Evolutionary conservation across 1,140 invertebrate genomes (phyloP).

Genomic region (Drosophila biarmipes): DNA sequence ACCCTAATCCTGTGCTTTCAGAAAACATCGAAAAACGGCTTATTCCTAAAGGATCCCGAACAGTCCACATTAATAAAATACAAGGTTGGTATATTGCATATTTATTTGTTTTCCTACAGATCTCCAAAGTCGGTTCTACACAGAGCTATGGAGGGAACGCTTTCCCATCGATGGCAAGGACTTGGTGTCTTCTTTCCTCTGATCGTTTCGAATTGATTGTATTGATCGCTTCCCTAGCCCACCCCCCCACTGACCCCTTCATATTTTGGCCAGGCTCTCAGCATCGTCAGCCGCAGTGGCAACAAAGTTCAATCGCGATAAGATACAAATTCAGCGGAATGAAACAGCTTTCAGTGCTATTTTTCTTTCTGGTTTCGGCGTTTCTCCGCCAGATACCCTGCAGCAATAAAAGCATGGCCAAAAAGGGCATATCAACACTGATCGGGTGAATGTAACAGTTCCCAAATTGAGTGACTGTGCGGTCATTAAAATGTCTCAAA

Average conservation of each 20-base stretch:
- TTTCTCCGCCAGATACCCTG: constrained; percentile 61
- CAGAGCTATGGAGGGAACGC: background rate
- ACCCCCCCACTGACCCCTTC: constrained; percentile 13
- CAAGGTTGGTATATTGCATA: no score
- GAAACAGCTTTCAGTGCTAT: constrained; percentile 43
- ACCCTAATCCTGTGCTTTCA: no score
- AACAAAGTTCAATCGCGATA: constrained; percentile 80
- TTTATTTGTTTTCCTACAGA: no score
- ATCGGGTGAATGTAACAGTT: constrained; percentile 61
- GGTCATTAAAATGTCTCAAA: constrained; percentile 30
- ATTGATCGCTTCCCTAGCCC: constrained; percentile 51
- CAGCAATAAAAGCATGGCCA: constrained; percentile 42
- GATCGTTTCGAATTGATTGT: constrained; percentile 60
- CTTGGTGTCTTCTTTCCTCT: constrained; percentile 36
- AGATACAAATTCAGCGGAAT: constrained; percentile 48
- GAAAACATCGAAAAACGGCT: no score
- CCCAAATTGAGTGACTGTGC: constrained; percentile 36
- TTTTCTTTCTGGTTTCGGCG: constrained; percentile 8
- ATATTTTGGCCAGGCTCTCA: constrained; percentile 15
- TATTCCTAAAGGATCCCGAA: no score
- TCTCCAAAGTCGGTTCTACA: background rate
- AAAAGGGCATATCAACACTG: constrained; percentile 62
- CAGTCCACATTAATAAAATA: no score
- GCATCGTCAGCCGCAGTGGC: constrained; percentile 59
- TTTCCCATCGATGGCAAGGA: constrained; percentile 27